Base-by-base conservation (phyloP, 2,113 vertebrate genomes). In the Heterochromis multidens region DNA sequence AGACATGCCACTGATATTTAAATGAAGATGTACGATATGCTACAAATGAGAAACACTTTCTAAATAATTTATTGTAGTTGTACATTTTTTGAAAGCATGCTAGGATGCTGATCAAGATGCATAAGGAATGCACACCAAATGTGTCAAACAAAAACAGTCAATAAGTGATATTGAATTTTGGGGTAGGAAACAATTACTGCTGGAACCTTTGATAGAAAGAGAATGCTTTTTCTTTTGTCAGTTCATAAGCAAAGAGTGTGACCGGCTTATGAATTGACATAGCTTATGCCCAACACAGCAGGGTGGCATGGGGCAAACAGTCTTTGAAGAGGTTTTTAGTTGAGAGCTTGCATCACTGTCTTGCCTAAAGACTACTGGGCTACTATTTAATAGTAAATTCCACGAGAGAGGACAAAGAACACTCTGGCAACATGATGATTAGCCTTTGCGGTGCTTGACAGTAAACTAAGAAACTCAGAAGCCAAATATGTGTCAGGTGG, bases 261-360 rank as follows among this genome's bases (percentile, higher is more conserved):
- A 81, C 58, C 35, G 57, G 63, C 37, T 77, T 84, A 31, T 59
- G 76, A 81, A 89, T 81, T 85, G 79, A 83, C 80, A 54, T 56
- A 65, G 74, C 82, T 62, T 43, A 37, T 31, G 23, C 27, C 62
- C 70, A 57, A 6, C 76, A 58, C 82, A 87, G 82, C 88, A 46
- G 86, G 81, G 76, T 4, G 27, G 59, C 67, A 25, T 37, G 7
- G 46, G 60, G 14, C 65, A 76, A 31, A 70, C 3, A 35, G 63
- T 80, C 67, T 90, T 86, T 91, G 83, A 86, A 90, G 79, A 82
- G 74, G 60, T 70, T 81, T 81, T 82, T 56, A 78, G 67, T 56
- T 25, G 52, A 46, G 33, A 84, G 79, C 65, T 85, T 82, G 72
- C 78, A 80, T 86, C 77, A 86, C n/a, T 49, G 77, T 74, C 25